Percentiles rank a stretch among this genome's conserved stretches.
These are phyloP conservation scores for Zonotrichia albicollis DNA, from an alignment of 2,797 vertebrate species.

Conservation along the genomic window DNA sequence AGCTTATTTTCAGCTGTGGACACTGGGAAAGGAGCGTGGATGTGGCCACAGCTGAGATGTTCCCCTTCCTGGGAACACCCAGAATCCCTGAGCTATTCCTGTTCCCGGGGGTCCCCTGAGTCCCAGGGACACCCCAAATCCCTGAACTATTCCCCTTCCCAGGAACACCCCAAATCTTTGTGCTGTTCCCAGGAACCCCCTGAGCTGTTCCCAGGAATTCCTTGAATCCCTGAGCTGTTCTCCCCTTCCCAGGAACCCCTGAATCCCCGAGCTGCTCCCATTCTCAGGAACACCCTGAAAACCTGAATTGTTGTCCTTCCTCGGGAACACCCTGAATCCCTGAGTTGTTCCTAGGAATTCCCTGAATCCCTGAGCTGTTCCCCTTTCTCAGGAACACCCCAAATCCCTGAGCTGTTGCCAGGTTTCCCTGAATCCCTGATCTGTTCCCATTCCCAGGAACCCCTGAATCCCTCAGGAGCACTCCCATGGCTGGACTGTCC, in stretches of 20 bases:
- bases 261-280: neutral
- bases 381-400: neutral
- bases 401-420: no score
- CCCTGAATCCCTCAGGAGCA: neutral
- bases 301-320: neutral
- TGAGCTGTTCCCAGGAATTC: no score
- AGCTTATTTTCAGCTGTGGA: neutral
- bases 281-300: neutral
- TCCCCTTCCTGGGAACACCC: neutral
- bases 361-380: neutral
- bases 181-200: no score
- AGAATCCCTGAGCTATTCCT: neutral
- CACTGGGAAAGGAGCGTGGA: neutral
- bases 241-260: no score
- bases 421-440: no score
- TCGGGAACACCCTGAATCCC: no score
- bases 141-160: neutral
- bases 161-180: no score
- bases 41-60: neutral
- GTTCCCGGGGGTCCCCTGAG: no score
- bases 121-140: no score
- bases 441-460: no score
- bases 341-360: rapidly evolving
- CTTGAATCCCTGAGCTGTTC: no score
- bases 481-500: neutral